Evolutionary conservation across 2,113 vertebrate genomes (phyloP).

Genomic region (Meriones unguiculatus): DNA sequence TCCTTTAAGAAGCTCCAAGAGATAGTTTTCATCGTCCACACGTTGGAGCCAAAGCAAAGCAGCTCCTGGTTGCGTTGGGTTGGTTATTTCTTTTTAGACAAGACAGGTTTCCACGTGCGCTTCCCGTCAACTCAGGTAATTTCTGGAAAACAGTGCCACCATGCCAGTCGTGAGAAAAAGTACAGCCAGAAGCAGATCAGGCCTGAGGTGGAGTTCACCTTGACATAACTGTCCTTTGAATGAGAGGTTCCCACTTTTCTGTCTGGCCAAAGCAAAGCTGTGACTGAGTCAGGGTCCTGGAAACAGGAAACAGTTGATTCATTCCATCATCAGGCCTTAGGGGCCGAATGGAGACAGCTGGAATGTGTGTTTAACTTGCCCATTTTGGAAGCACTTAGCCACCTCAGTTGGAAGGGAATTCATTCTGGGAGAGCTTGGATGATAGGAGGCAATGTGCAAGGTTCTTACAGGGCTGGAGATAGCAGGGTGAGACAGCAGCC

Average conservation of each 20-base stretch:
- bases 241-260: conserved; percentile 51
- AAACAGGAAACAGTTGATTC: conserved; percentile 1
- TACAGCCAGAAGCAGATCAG: conserved; percentile 60
- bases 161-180: conserved; percentile 44
- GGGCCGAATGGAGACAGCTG: conserved; percentile 31
- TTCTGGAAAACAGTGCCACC: conserved; percentile 53
- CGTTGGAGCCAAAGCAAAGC: conserved; percentile 53
- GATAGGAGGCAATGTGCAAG: conserved; percentile 69
- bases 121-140: conserved; percentile 57
- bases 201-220: conserved; percentile 55
- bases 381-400: conserved; percentile 52
- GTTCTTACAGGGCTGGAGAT: conserved; percentile 2
- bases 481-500: conserved; percentile 36
- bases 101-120: conserved; percentile 41
- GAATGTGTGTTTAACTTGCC: neutral
- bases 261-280: conserved; percentile 35
- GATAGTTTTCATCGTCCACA: conserved; percentile 44
- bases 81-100: neutral
- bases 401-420: conserved; percentile 56
- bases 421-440: conserved; percentile 55
- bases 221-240: neutral
- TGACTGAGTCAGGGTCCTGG: conserved; percentile 65
- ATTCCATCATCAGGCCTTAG: conserved; percentile 34
- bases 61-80: neutral
- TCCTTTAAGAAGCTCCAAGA: conserved; percentile 67